Evolutionary conservation across 2,113 vertebrate genomes (phyloP), one percentile per base, ranked within the genome.

Genomic region (Lepus europaeus): DNA sequence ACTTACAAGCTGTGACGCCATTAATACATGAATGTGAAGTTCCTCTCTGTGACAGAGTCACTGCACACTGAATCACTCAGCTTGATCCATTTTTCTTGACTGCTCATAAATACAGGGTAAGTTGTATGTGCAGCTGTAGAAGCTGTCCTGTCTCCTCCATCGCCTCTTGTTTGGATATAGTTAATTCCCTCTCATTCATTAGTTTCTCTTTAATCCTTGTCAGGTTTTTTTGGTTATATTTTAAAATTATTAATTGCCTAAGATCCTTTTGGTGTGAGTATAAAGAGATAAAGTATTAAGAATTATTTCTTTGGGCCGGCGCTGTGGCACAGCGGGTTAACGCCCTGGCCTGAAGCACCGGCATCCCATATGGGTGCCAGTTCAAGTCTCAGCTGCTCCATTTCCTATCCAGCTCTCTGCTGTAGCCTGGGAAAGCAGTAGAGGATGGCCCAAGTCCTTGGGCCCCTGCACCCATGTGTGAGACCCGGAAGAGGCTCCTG

Each of bases 71-170:
- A 61, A 14, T 16, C 27, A 78, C n/a, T 88, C 23, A 70, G 68
- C 20, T 66, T 68, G 12, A 84, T 66, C 87, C 49, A 66, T 88
- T 90, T 59, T 87, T 74, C 72, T 79, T 69, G 66, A 83, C 39
- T 82, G 59, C 81, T 88, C 56, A 76, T 76, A 89, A 92, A 80
- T 31, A 82, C 14, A 69, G 56, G 31, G n/a, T 77, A 39, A 31
- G 27, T 80, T 78, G 82, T 85, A 7, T 69, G 17, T 89, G 85
- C 11, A 49, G 23, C 64, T 69, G 56, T 9, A 76, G 31, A 61
- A 36, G 31, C n/a, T 93, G 89, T 74, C 31, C 36, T 87, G 33
- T 81, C 39, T 13, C 20, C 12, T 29, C 3, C 56, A 59, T 59
- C 3, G 45, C 17, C 6, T 33, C n/a, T 25, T n/a, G 12, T 49